A percentile compares a stretch with the other conserved stretches of the same genome.
phyloP scores from a whole-genome alignment of 2,888 invertebrate genomes.

The Girardia tigrina region DNA sequence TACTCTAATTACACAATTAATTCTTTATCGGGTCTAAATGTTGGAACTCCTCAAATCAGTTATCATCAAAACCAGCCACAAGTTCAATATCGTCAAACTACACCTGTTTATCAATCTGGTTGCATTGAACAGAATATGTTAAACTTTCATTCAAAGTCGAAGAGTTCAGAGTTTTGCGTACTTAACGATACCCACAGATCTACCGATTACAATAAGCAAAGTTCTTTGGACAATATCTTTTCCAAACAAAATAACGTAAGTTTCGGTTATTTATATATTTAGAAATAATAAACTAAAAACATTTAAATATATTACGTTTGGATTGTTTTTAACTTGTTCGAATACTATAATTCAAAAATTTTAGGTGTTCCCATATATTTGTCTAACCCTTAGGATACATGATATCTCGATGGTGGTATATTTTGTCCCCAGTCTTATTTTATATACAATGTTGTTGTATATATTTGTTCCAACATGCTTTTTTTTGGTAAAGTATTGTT shows the following conservation, averaged over 20 bases:
- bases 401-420: too few species aligned
- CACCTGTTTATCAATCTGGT: background rate
- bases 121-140: slow-evolving; percentile 18
- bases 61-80: slow-evolving; percentile 15
- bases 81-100: slow-evolving; percentile 6
- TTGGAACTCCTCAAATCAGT: background rate
- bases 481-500: too few species aligned
- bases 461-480: too few species aligned
- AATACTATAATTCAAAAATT: too few species aligned
- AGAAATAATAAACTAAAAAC: too few species aligned
- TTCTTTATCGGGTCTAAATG: slow-evolving; percentile 12
- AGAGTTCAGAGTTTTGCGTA: background rate
- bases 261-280: too few species aligned
- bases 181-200: background rate
- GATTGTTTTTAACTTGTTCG: too few species aligned
- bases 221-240: background rate
- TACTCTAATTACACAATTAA: slow-evolving; percentile 10
- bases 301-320: too few species aligned
- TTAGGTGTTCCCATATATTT: too few species aligned
- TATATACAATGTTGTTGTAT: too few species aligned
- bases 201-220: background rate
- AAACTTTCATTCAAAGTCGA: background rate
- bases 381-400: too few species aligned
- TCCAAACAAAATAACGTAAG: background rate
- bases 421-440: too few species aligned